These are phyloP conservation scores for Epinotia brunnichana DNA, from an alignment of 2,888 invertebrate genomes.

Conservation along the genomic window DNA sequence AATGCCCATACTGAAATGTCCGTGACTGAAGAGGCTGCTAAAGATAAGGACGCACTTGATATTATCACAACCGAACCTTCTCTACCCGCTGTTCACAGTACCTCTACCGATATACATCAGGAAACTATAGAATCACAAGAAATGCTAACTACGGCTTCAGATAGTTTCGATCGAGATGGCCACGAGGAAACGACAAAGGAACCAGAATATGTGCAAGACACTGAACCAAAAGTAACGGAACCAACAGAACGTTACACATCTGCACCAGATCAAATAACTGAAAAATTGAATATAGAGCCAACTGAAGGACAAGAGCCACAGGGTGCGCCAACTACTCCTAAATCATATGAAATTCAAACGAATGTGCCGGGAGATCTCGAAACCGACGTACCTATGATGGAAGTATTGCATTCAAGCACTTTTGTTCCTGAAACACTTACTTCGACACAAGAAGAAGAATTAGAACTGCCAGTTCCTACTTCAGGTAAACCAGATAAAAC, in stretches of 20 bases:
- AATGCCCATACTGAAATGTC: not conserved
- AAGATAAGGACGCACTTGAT: conserved; percentile 14
- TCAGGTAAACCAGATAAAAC: conserved; percentile 32
- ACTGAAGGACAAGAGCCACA: conserved; percentile 5
- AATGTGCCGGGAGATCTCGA: not conserved
- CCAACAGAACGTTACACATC: conserved; percentile 34
- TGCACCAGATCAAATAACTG: conserved; percentile 30
- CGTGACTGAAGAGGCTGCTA: conserved; percentile 3
- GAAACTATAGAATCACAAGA: conserved; percentile 24
- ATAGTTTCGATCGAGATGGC: conserved; percentile 10
- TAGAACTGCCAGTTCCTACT: conserved; percentile 22
- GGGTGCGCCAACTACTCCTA: conserved; percentile 14
- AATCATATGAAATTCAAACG: conserved; percentile 22
- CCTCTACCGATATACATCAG: conserved; percentile 9
- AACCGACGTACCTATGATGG: conserved; percentile 1
- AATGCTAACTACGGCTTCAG: conserved; percentile 18
- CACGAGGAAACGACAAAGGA: conserved; percentile 40
- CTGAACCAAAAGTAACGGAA: conserved; percentile 42
- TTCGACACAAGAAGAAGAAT: conserved; percentile 30
- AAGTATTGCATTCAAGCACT: not conserved
- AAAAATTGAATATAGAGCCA: conserved; percentile 14
- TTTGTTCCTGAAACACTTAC: conserved; percentile 13
- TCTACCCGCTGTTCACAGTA: conserved; percentile 1
- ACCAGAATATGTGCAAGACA: conserved; percentile 25
- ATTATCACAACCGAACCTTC: conserved; percentile 11